phyloP scores from a whole-genome alignment of 2,113 vertebrate species.

The Picathartes gymnocephalus region DNA sequence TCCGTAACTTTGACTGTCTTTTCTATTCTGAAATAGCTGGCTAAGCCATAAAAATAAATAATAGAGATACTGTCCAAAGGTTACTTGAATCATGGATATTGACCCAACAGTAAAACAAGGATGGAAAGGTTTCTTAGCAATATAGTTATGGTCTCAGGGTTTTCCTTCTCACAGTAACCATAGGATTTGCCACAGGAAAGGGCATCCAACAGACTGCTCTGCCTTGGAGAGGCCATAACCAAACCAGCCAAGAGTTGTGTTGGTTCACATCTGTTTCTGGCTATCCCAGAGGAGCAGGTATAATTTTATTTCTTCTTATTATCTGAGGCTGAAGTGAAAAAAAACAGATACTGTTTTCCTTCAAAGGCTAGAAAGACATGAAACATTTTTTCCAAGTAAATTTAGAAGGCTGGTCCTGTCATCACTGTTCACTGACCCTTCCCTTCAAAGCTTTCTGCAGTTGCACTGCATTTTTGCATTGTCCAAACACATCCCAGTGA shows the following conservation, averaged over 20 bases:
- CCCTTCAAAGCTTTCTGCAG: background rate
- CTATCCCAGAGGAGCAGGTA: accelerated
- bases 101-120: background rate
- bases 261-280: background rate
- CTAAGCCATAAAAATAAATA: background rate
- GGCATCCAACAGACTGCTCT: background rate
- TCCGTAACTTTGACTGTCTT: background rate
- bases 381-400: background rate
- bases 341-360: background rate
- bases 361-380: background rate
- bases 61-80: background rate
- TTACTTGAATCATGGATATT: background rate
- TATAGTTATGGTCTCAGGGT: background rate
- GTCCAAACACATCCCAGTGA: background rate
- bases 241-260: background rate
- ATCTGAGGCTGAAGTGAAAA: background rate
- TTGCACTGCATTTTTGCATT: background rate
- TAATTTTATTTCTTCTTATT: background rate
- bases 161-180: background rate
- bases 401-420: background rate
- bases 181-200: background rate
- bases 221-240: background rate
- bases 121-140: background rate
- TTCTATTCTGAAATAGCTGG: background rate
- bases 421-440: background rate